A percentile compares a stretch with the other conserved stretches of the same genome.
Evolutionary conservation across 2,888 invertebrate species (phyloP).

Genomic region (Phymatocera aterrima): DNA sequence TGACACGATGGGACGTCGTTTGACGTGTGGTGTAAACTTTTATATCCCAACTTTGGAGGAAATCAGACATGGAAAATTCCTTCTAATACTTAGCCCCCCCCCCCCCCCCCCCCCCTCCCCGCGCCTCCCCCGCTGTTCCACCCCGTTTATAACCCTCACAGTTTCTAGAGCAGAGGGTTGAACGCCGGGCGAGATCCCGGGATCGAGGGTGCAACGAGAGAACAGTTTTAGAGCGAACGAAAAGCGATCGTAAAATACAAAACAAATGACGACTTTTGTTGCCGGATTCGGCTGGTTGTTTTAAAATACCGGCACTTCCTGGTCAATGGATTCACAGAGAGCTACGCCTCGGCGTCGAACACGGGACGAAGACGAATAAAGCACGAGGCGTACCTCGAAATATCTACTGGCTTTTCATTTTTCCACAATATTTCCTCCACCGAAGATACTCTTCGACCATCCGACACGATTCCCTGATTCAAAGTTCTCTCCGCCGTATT

Average conservation of each 20-base stretch:
- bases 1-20: slow-evolving; percentile 43
- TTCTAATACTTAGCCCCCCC: slow-evolving; percentile 13
- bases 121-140: background rate
- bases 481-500: background rate
- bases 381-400: no score
- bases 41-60: slow-evolving; percentile 71
- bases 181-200: background rate
- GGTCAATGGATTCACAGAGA: background rate
- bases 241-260: slow-evolving; percentile 30
- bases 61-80: slow-evolving; percentile 63
- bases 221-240: slow-evolving; percentile 11
- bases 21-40: slow-evolving; percentile 71
- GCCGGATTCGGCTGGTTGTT: background rate
- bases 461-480: background rate
- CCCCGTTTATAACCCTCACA: slow-evolving; percentile 12
- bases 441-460: background rate
- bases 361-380: no score
- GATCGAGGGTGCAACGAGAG: background rate
- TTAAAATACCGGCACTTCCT: background rate
- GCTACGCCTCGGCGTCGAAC: no score
- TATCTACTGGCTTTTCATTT: no score
- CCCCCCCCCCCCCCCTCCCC: background rate
- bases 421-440: background rate
- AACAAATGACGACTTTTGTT: slow-evolving; percentile 29
- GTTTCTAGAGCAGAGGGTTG: slow-evolving; percentile 20